A percentile compares a stretch with the other conserved stretches of the same genome.
phyloP scores from a whole-genome alignment of 2,113 vertebrate species.

The Periophthalmodon schlosseri region DNA sequence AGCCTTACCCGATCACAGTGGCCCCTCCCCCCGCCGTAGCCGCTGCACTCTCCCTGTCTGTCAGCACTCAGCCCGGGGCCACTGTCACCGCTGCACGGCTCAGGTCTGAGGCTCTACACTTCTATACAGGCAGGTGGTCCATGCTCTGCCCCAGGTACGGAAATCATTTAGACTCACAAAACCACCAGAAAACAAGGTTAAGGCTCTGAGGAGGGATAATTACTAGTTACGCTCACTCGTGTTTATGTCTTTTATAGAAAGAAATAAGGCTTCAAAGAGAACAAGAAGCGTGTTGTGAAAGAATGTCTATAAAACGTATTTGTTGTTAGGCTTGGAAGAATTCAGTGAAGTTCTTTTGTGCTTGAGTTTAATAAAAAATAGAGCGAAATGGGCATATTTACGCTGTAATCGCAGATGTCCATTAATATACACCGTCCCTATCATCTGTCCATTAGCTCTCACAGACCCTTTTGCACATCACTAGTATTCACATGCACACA shows the following conservation, averaged over 20 bases:
- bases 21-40: not conserved
- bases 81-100: constrained; percentile 63
- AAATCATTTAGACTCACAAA: constrained; percentile 38
- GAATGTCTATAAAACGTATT: not conserved
- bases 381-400: too few relatives aligned
- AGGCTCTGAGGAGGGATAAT: constrained; percentile 9
- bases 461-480: too few relatives aligned
- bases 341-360: too few relatives aligned
- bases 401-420: too few relatives aligned
- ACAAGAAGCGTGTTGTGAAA: not conserved
- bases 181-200: constrained; percentile 16
- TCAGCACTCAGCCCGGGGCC: constrained; percentile 43
- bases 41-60: not conserved
- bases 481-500: too few relatives aligned
- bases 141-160: constrained; percentile 61
- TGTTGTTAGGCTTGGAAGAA: not conserved
- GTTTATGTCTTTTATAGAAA: not conserved
- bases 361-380: too few relatives aligned
- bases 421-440: too few relatives aligned
- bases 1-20: too few relatives aligned
- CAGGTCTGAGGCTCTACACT: constrained; percentile 19
- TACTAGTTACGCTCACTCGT: not conserved
- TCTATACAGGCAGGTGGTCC: constrained; percentile 69
- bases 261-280: not conserved
- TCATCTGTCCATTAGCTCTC: too few relatives aligned